These are phyloP conservation scores for Sminthopsis crassicaudata DNA, from an alignment of 2,113 vertebrate genomes.

Conservation along the genomic window DNA sequence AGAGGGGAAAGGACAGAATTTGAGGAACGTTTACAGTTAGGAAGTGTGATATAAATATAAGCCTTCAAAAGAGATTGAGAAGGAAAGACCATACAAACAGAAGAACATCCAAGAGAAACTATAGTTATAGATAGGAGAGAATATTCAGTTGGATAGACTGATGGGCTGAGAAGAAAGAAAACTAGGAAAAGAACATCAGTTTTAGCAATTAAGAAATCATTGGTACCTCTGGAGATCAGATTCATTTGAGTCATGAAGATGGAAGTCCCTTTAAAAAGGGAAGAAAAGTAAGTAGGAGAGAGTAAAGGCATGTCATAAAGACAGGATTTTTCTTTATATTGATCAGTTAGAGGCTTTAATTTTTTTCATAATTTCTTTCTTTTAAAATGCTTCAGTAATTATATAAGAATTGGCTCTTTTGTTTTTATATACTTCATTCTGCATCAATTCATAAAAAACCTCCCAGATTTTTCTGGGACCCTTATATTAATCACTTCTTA, in stretches of 20 bases:
- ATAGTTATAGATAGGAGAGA: background rate
- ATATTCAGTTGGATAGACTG: background rate
- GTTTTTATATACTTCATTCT: background rate
- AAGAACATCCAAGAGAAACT: background rate
- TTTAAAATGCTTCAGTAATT: background rate
- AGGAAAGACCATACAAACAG: background rate
- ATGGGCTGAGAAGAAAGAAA: background rate
- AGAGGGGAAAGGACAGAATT: background rate
- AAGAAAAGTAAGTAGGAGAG: background rate
- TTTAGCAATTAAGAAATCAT: background rate
- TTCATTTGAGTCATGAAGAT: background rate
- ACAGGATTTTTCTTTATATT: background rate
- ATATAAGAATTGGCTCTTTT: background rate
- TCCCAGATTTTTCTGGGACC: background rate
- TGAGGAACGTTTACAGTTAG: background rate
- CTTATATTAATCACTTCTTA: background rate
- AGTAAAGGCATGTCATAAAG: background rate
- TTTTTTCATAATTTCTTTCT: background rate
- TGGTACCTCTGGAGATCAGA: background rate
- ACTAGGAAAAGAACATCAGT: background rate
- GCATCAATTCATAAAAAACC: background rate
- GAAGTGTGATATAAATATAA: background rate
- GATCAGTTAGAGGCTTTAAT: background rate
- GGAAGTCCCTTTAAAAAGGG: background rate
- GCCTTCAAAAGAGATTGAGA: background rate